phyloP scores from a whole-genome alignment of 2,113 vertebrate genomes.

The Isichthys henryi region DNA sequence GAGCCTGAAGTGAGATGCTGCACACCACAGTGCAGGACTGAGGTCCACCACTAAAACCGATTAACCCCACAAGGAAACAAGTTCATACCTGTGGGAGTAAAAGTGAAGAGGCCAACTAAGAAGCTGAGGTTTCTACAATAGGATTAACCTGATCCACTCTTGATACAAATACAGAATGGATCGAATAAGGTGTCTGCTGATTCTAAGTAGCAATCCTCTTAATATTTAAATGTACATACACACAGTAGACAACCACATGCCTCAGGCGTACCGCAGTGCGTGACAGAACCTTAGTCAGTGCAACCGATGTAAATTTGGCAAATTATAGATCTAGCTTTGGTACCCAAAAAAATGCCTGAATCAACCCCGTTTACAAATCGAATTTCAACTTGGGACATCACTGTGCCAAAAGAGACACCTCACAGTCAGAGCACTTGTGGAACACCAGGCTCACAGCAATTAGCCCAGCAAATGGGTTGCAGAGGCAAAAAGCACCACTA shows the following conservation, averaged over 20 bases:
- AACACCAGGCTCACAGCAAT: not conserved
- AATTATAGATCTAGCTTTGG: not conserved
- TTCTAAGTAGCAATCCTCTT: not conserved
- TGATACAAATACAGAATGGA: not conserved
- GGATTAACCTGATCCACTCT: not conserved
- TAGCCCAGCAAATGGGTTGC: not conserved
- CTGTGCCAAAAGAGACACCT: not conserved
- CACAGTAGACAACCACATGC: not conserved
- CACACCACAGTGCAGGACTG: not conserved
- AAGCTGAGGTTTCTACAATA: not conserved
- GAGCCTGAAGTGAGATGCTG: slow-evolving; percentile 16
- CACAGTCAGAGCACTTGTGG: not conserved
- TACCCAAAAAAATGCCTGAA: not conserved
- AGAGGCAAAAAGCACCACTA: slow-evolving; percentile 50
- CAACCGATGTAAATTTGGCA: not conserved
- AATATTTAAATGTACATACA: not conserved
- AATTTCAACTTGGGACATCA: not conserved
- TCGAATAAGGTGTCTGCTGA: not conserved
- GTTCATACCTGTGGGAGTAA: not conserved
- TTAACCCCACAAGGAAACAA: not conserved
- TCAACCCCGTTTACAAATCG: not conserved
- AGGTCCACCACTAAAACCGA: not conserved
- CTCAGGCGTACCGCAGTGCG: not conserved
- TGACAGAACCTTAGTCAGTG: not conserved
- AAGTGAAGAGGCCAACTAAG: not conserved